Conservation (phyloP, 30 jellyfish, hydroid and myxozoan species). For the Nemopilema nomurai region DNA sequence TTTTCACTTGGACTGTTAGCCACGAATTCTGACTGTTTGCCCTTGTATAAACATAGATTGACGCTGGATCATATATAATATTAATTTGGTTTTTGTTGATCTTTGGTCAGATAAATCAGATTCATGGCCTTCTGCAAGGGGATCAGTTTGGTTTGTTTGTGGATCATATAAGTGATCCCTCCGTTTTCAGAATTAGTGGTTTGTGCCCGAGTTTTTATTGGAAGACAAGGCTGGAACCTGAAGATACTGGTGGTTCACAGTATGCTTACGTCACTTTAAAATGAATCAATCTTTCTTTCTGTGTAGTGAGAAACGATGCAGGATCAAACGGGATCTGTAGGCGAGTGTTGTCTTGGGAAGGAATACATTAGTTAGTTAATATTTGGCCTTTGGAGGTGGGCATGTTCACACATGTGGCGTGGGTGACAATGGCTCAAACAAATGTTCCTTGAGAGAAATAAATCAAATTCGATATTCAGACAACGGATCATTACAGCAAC, state of each 20-base stretch:
- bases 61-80: not conserved
- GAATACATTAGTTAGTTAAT: not conserved
- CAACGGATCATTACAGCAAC: not conserved
- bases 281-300: not conserved
- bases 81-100: not conserved
- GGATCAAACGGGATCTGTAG: not conserved
- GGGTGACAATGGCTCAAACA: not conserved
- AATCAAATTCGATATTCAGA: not conserved
- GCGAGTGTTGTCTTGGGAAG: not conserved
- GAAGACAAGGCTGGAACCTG: not conserved
- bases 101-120: not conserved
- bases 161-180: not conserved
- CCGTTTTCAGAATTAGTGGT: not conserved
- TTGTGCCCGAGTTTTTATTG: not conserved
- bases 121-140: not conserved
- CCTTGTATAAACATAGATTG: not conserved
- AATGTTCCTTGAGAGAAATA: not conserved
- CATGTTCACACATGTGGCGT: not conserved
- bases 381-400: not conserved
- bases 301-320: not conserved
- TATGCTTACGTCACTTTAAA: too few species aligned
- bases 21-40: not conserved
- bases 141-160: not conserved
- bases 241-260: not conserved
- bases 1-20: not conserved